A percentile compares a stretch with the other conserved stretches of the same genome.
phyloP scores from a whole-genome alignment of 2,113 vertebrate genomes.

The Todiramphus chloris region DNA sequence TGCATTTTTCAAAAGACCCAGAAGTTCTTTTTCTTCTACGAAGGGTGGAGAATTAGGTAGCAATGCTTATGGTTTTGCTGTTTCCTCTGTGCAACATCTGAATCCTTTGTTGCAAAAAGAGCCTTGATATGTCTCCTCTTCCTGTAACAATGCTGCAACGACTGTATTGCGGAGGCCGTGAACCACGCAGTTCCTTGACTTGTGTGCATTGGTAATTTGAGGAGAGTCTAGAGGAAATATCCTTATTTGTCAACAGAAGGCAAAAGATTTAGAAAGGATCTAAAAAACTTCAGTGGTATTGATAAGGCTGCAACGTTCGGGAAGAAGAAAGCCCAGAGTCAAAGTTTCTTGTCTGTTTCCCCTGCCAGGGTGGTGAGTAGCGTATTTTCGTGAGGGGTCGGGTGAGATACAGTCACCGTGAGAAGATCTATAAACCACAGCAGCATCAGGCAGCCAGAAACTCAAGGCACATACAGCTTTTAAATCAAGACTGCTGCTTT shows the following conservation, averaged over 20 bases:
- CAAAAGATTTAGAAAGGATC: neutral
- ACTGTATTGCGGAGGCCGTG: rapidly evolving
- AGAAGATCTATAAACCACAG: neutral
- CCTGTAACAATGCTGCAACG: neutral
- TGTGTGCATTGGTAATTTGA: neutral
- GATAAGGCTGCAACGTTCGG: neutral
- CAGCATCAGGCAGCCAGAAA: neutral
- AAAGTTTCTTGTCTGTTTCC: neutral
- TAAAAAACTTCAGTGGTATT: neutral
- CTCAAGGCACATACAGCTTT: neutral
- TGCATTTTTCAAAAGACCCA: neutral
- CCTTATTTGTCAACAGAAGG: neutral
- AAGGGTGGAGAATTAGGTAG: neutral
- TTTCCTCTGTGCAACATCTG: neutral
- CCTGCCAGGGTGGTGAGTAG: neutral
- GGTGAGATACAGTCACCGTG: neutral
- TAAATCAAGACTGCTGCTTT: neutral
- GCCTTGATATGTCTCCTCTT: neutral
- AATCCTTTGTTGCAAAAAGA: neutral
- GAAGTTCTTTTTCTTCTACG: neutral
- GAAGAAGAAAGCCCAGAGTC: neutral
- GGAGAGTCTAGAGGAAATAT: neutral
- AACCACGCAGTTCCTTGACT: neutral
- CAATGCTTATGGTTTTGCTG: neutral
- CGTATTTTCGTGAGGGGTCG: neutral